Percentiles rank a stretch among this genome's conserved stretches.
Conservation (phyloP, 1,140 invertebrate genomes). For the Pomacea maculata region DNA sequence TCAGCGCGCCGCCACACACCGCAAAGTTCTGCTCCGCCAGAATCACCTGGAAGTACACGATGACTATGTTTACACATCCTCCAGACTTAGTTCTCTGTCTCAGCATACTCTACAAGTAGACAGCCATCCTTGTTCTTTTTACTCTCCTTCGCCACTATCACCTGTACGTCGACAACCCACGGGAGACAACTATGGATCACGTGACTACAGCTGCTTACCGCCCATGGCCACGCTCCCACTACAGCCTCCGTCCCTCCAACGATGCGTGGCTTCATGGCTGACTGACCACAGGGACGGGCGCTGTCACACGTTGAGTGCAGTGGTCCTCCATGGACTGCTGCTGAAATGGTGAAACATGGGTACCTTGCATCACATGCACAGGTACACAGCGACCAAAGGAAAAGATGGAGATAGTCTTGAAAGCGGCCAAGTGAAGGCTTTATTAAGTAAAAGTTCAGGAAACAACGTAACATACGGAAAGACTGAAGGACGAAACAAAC, state of each 20-base stretch:
- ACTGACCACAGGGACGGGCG: slow-evolving; percentile 22
- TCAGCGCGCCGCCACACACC: slow-evolving; percentile 71
- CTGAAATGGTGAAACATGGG: no score
- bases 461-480: no score
- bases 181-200: no score
- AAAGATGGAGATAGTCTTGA: no score
- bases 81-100: not conserved
- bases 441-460: no score
- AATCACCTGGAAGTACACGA: slow-evolving; percentile 33
- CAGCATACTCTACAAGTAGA: not conserved
- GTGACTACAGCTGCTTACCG: slow-evolving; percentile 26
- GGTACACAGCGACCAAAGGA: no score
- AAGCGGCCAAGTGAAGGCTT: no score
- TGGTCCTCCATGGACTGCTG: no score
- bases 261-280: slow-evolving; percentile 29
- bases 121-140: not conserved
- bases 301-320: no score
- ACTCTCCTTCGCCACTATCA: not conserved
- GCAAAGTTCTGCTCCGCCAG: slow-evolving; percentile 45
- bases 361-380: no score
- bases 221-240: slow-evolving; percentile 48
- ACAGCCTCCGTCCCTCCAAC: slow-evolving; percentile 42
- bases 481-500: no score
- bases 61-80: not conserved
- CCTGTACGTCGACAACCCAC: no score